Conservation (phyloP, 2,888 invertebrate genomes). For the Trichogramma evanescens region DNA sequence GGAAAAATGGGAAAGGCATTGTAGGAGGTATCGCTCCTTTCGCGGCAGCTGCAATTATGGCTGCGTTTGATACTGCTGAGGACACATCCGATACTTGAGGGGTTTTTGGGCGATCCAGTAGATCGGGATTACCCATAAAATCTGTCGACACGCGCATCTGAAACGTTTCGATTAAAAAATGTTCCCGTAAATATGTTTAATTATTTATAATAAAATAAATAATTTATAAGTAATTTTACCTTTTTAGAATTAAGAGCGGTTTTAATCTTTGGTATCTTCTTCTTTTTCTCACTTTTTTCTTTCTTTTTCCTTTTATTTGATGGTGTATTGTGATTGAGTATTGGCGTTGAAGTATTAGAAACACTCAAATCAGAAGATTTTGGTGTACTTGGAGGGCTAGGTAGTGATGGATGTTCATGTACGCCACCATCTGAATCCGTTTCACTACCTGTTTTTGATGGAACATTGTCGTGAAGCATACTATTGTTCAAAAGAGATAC, state of each 20-base stretch:
- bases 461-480: constrained; percentile 27
- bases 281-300: constrained; percentile 53
- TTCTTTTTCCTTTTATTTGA: constrained; percentile 49
- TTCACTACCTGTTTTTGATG: constrained; percentile 8
- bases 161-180: constrained; percentile 17
- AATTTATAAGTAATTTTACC: constrained; percentile 26
- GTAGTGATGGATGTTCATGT: constrained; percentile 50
- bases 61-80: not conserved
- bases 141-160: constrained; percentile 34
- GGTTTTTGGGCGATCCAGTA: constrained; percentile 43
- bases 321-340: too few species aligned
- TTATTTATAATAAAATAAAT: not conserved
- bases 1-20: constrained; percentile 48
- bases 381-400: constrained; percentile 53
- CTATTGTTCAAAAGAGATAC: constrained; percentile 42
- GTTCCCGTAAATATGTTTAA: not conserved
- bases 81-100: constrained; percentile 37
- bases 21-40: constrained; percentile 48
- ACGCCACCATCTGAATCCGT: constrained; percentile 42
- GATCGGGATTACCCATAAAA: constrained; percentile 28
- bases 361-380: constrained; percentile 55
- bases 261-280: constrained; percentile 46
- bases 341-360: constrained; percentile 50
- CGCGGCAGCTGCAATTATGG: constrained; percentile 21
- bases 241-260: constrained; percentile 39